Evolutionary conservation across 1,140 invertebrate species (phyloP).

Genomic region (Mamestra configurata): DNA sequence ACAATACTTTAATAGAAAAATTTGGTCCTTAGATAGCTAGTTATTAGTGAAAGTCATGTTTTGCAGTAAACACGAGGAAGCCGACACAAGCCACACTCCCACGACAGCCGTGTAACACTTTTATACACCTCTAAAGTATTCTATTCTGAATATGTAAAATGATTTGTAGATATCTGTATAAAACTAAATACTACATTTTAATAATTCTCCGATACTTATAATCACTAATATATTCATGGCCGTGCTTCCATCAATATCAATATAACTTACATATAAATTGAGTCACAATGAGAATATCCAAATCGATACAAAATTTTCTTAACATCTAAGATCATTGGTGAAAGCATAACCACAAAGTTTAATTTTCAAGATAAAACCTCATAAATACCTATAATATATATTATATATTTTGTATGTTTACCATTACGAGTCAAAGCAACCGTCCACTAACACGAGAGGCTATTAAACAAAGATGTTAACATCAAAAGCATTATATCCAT

Average conservation of each 20-base stretch:
- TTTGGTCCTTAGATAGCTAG: slow-evolving; percentile 48
- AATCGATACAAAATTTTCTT: slow-evolving; percentile 55
- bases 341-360: slow-evolving; percentile 57
- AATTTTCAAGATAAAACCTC: slow-evolving; percentile 52
- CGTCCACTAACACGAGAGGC: slow-evolving; percentile 44
- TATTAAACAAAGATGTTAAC: slow-evolving; percentile 43
- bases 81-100: slow-evolving; percentile 32
- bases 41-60: slow-evolving; percentile 28
- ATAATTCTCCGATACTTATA: slow-evolving; percentile 55
- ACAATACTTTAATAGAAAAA: slow-evolving; percentile 43
- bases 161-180: slow-evolving; percentile 62
- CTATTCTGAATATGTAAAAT: slow-evolving; percentile 60
- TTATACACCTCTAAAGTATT: slow-evolving; percentile 27
- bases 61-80: slow-evolving; percentile 27
- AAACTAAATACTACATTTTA: slow-evolving; percentile 64
- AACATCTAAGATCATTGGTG: slow-evolving; percentile 57
- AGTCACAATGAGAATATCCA: slow-evolving; percentile 51
- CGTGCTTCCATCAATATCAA: slow-evolving; percentile 61
- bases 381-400: slow-evolving; percentile 49
- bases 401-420: slow-evolving; percentile 34
- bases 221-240: slow-evolving; percentile 56
- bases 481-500: slow-evolving; percentile 47
- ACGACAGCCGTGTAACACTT: neutral
- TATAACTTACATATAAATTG: slow-evolving; percentile 54
- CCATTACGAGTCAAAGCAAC: slow-evolving; percentile 43